phyloP scores from a whole-genome alignment of 1,140 invertebrate species.

The Drosophila lacteicornis region DNA sequence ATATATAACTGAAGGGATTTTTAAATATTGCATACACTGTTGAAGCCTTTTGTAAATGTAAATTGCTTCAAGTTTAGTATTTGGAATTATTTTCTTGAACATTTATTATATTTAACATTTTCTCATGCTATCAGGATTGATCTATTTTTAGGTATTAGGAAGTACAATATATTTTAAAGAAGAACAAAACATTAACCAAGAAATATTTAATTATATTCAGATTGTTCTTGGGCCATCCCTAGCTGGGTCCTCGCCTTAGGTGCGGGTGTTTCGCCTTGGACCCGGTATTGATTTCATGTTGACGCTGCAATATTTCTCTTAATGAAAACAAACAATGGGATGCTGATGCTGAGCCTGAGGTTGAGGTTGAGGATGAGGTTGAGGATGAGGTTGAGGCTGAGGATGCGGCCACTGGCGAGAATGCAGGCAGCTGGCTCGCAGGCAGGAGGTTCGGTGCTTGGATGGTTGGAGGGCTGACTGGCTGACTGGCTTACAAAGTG shows the following conservation, averaged over 20 bases:
- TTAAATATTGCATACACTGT: background rate
- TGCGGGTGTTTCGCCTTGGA: constrained; percentile 77
- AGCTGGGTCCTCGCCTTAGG: constrained; percentile 25
- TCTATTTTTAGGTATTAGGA: too few relatives aligned
- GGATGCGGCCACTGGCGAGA: constrained; percentile 29
- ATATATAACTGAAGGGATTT: too few relatives aligned
- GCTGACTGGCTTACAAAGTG: constrained; percentile 65
- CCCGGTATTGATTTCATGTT: constrained; percentile 83
- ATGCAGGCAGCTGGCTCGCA: constrained; percentile 46
- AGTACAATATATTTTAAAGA: too few relatives aligned
- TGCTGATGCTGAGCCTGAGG: constrained; percentile 27
- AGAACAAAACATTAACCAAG: background rate
- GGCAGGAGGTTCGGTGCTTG: constrained; percentile 45
- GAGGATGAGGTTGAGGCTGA: background rate
- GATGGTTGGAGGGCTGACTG: constrained; percentile 12
- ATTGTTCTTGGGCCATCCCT: constrained; percentile 24
- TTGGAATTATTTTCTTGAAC: too few relatives aligned
- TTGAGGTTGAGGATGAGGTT: constrained; percentile 6
- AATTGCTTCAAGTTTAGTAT: too few relatives aligned
- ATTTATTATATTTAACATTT: too few relatives aligned
- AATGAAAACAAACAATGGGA: constrained; percentile 80
- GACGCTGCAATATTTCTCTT: constrained; percentile 83
- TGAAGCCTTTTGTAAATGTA: too few relatives aligned
- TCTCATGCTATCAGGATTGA: too few relatives aligned
- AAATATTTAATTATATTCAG: background rate